Percentiles rank a stretch among this genome's conserved stretches.
Evolutionary conservation across 2,888 invertebrate species (phyloP).

Genomic region (Parascotia fuliginaria): DNA sequence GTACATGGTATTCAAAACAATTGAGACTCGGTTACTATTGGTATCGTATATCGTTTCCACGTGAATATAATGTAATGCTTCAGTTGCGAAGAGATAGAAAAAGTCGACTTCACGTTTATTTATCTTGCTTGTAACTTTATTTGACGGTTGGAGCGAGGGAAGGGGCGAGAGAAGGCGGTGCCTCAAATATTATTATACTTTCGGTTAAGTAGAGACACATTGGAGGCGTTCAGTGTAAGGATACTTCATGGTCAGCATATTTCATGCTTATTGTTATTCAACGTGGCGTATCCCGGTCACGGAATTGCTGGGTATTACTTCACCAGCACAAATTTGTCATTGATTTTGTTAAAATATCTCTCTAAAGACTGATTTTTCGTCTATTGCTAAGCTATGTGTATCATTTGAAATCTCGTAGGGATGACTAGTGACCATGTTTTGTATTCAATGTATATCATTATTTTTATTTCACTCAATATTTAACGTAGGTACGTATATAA

Average conservation of each 20-base stretch:
- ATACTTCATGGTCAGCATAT: background rate
- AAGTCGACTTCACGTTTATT: background rate
- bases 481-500: too few species aligned
- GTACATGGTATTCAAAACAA: too few species aligned
- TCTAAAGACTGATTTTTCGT: too few species aligned
- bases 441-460: too few species aligned
- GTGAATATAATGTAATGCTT: background rate
- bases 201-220: background rate
- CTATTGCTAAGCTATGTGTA: too few species aligned
- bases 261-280: background rate
- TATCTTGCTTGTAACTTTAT: background rate
- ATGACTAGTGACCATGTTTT: too few species aligned
- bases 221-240: background rate
- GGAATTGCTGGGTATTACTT: background rate
- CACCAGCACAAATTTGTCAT: background rate
- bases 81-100: background rate
- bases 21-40: too few species aligned
- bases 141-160: background rate
- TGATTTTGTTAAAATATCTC: too few species aligned
- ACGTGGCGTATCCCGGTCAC: background rate
- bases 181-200: background rate
- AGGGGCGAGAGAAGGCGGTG: background rate
- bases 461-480: too few species aligned
- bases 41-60: too few species aligned
- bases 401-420: too few species aligned